Base-by-base conservation (phyloP, 2,797 vertebrate species). In the Chaetodon trifasciatus region DNA sequence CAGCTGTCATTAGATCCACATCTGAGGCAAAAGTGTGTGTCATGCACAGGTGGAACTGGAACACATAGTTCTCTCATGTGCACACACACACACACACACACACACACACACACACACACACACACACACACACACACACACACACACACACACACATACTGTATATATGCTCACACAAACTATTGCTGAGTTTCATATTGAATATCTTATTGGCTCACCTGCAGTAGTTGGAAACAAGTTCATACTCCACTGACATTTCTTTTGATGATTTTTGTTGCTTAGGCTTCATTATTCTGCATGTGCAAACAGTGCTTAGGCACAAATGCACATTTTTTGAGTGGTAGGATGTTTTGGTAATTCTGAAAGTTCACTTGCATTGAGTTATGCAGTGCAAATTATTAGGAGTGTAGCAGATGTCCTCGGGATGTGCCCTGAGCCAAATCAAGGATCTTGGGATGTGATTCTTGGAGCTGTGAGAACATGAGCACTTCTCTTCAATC, bases 381-480 rank as follows among this genome's bases (percentile, higher is more conserved):
- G 66, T 82, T 88, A 86, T 82, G 28, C 70, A 44, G 85, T 55
- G 83, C 46, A 79, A 83, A 85, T 85, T 84, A 77, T 81, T 64
- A 46, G 57, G 67, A 82, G 78, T 40, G 39, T n/a, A 76, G 64
- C 76, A 76, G 71, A 78, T 86, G 76, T 79, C 71, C 70, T 73
- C 46, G 53, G 61, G 56, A 70, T 76, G 56, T 78, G 61, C 75
- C 67, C 74, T 17, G 39, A 74, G 79, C 63, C 70, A 83, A 79
- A 46, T 70, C 49, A 65, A 55, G 23, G 53, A 74, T 83, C 64
- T 57, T 72, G 40, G 15, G 56, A 56, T 70, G 47, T 32, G 21
- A 42, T 72, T 86, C 28, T 73, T 40, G 21, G 35, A 76, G 44
- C 23, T 49, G 24, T 55, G 60, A 60, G 40, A 78, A 74, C 24